These are phyloP conservation scores for Crenuchus spilurus DNA, from an alignment of 2,797 vertebrate species.

Conservation along the genomic window DNA sequence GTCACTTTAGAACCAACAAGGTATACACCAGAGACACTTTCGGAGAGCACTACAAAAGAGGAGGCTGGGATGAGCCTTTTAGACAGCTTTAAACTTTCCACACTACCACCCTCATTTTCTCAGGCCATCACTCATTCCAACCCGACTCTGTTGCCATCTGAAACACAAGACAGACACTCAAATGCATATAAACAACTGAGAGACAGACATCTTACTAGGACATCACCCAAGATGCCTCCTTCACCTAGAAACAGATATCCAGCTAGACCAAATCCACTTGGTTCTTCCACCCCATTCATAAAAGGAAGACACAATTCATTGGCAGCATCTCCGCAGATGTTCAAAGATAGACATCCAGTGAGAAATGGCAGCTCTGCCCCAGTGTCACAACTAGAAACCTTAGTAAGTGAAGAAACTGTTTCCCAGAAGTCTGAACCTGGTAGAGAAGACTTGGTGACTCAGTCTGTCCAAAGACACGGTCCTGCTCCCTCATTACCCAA, in stretches of 20 bases:
- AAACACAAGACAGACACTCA: not conserved
- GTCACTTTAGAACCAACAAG: not conserved
- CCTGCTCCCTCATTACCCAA: not conserved
- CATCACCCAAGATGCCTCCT: conserved; percentile 24
- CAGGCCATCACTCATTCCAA: not conserved
- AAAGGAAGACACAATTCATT: not conserved
- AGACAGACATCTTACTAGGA: not conserved
- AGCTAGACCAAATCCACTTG: not conserved
- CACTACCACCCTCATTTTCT: conserved; percentile 22
- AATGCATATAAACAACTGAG: not conserved
- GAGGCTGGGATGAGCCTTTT: not conserved
- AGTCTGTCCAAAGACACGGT: not conserved
- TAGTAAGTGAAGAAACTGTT: not conserved
- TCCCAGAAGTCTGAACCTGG: not conserved
- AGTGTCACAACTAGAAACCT: not conserved
- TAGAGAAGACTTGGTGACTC: not conserved
- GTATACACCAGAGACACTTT: not conserved
- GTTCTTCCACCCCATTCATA: not conserved
- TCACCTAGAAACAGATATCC: not conserved
- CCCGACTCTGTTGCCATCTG: conserved; percentile 24
- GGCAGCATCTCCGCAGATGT: not conserved
- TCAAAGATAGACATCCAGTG: not conserved
- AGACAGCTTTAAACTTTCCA: not conserved
- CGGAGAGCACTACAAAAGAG: not conserved
- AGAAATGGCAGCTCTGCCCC: not conserved